Conservation (phyloP, 2,113 vertebrate genomes). For the Pterocles orientalis region DNA sequence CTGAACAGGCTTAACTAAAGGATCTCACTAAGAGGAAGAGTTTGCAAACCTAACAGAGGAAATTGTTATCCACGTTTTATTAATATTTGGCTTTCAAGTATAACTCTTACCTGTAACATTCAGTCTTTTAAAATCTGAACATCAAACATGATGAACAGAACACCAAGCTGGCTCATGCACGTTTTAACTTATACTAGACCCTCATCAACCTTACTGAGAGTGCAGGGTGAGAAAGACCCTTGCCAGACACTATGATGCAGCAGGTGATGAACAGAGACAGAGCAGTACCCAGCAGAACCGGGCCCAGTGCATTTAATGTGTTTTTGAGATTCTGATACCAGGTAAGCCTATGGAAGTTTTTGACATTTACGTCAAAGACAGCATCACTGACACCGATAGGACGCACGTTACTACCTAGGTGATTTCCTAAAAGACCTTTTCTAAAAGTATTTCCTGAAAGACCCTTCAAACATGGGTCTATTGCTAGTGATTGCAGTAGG, state of each 20-base stretch:
- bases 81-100: neutral
- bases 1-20: slow-evolving; percentile 10
- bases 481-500: neutral
- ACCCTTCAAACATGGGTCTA: neutral
- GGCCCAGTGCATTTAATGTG: neutral
- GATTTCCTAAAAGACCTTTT: neutral
- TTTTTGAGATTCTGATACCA: neutral
- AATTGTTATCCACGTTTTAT: neutral
- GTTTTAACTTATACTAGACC: neutral
- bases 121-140: neutral
- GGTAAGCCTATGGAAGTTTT: neutral
- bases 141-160: neutral
- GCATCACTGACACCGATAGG: neutral
- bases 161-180: neutral
- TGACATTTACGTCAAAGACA: neutral
- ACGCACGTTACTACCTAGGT: neutral
- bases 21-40: neutral
- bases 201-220: neutral
- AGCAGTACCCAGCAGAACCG: rapidly evolving
- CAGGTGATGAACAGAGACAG: neutral
- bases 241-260: too few species aligned
- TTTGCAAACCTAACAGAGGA: neutral
- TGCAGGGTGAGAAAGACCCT: neutral
- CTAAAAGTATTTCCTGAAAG: neutral
- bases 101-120: neutral